Evolutionary conservation across 2,888 invertebrate species (phyloP).

Genomic region (Stenotaenia linearis): DNA sequence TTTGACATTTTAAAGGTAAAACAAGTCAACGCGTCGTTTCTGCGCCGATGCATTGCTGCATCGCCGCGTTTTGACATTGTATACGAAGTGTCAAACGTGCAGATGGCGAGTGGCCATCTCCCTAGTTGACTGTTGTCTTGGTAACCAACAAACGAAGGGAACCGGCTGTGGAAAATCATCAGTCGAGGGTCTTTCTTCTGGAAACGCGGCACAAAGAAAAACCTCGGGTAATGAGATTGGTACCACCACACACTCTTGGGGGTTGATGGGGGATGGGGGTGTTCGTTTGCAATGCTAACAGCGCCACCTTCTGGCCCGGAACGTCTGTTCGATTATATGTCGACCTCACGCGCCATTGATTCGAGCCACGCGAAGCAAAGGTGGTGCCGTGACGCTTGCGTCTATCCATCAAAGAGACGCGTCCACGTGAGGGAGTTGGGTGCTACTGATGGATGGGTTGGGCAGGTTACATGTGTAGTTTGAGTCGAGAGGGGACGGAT

Average conservation of each 20-base stretch:
- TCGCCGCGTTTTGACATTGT: background rate
- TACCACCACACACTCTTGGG: background rate
- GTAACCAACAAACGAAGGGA: background rate
- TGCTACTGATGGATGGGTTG: background rate
- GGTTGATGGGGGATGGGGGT: background rate
- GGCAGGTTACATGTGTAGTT: background rate
- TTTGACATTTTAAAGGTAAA: too few relatives aligned
- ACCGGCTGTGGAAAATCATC: background rate
- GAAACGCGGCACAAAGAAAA: background rate
- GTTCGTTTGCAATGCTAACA: background rate
- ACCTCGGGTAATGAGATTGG: conserved; percentile 1
- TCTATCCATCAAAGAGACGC: background rate
- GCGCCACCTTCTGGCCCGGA: background rate
- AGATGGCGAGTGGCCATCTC: background rate
- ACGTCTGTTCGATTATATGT: background rate
- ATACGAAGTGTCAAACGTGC: background rate
- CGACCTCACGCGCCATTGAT: background rate
- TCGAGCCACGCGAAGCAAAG: background rate
- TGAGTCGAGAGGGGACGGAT: background rate
- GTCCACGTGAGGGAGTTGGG: background rate
- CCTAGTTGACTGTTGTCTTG: background rate
- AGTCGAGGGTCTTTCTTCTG: background rate
- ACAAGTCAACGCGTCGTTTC: background rate
- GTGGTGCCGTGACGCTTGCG: background rate
- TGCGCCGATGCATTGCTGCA: background rate